Evolutionary conservation across 2,888 invertebrate species (phyloP).

Genomic region (Therioaphis trifolii): DNA sequence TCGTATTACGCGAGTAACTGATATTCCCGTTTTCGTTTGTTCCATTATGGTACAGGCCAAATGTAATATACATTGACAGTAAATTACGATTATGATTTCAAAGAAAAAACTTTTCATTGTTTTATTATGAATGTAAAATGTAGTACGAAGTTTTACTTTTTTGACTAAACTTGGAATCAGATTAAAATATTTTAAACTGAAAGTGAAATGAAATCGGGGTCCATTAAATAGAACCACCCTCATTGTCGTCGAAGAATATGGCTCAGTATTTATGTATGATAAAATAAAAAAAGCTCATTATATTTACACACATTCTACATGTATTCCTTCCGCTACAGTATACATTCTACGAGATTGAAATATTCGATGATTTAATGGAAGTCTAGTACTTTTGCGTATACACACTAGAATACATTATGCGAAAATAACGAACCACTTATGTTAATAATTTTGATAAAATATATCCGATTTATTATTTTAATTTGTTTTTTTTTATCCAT

Average conservation of each 20-base stretch:
- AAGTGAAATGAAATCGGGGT: not conserved
- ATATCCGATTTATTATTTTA: not conserved
- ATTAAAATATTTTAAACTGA: not conserved
- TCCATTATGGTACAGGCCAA: not conserved
- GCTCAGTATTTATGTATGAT: not conserved
- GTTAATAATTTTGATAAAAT: too few species aligned
- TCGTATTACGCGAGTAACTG: not conserved
- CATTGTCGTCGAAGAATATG: not conserved
- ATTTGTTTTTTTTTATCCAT: not conserved
- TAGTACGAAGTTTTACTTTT: not conserved
- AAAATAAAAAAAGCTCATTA: not conserved
- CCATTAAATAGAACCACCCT: not conserved
- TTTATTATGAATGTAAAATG: not conserved
- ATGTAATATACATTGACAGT: not conserved
- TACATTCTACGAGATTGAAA: too few species aligned
- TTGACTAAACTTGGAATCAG: not conserved
- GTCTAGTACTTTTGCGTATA: too few species aligned
- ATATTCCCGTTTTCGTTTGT: not conserved
- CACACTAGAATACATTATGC: too few species aligned
- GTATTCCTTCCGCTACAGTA: too few species aligned
- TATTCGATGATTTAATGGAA: too few species aligned
- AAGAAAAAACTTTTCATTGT: conserved; percentile 6
- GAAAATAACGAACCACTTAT: too few species aligned
- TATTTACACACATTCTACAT: too few species aligned
- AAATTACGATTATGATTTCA: not conserved